phyloP scores from a whole-genome alignment of 2,888 invertebrate species.

The Rhingia rostrata region DNA sequence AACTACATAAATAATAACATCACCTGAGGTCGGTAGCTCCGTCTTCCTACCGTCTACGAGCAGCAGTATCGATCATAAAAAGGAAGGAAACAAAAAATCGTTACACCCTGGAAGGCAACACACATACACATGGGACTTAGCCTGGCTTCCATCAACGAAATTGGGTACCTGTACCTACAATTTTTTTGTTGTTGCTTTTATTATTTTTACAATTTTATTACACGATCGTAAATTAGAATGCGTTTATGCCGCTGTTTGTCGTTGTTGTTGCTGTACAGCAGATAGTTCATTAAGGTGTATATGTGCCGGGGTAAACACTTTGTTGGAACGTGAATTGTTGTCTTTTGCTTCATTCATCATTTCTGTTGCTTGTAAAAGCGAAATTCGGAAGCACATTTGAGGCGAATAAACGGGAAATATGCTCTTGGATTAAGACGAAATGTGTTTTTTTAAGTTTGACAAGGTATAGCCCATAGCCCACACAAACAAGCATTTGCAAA shows the following conservation, averaged over 20 bases:
- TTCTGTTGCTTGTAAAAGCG: not conserved
- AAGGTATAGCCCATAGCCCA: too few relatives aligned
- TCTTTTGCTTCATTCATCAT: slow-evolving; percentile 27
- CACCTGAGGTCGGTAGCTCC: slow-evolving; percentile 39
- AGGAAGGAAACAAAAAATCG: slow-evolving; percentile 3
- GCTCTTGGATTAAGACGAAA: not conserved
- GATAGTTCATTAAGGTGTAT: slow-evolving; percentile 11
- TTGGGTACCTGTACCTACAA: slow-evolving; percentile 5
- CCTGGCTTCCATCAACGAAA: slow-evolving; percentile 40
- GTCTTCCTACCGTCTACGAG: not conserved
- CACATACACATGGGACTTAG: not conserved
- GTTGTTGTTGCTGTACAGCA: not conserved
- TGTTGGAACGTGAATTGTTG: slow-evolving; percentile 8
- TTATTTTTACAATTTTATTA: slow-evolving; percentile 37
- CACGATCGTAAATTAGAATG: slow-evolving; percentile 56
- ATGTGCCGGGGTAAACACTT: slow-evolving; percentile 11
- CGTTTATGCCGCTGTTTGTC: slow-evolving; percentile 32
- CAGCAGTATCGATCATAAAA: slow-evolving; percentile 51
- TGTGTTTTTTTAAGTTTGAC: not conserved
- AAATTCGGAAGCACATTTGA: slow-evolving; percentile 28
- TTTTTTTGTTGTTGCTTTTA: not conserved
- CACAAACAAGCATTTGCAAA: too few relatives aligned
- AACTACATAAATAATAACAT: slow-evolving; percentile 60
- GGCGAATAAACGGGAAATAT: not conserved
- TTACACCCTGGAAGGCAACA: slow-evolving; percentile 36